Conservation (phyloP, 2,113 vertebrate species). For the Melanostigma gelatinosum region DNA sequence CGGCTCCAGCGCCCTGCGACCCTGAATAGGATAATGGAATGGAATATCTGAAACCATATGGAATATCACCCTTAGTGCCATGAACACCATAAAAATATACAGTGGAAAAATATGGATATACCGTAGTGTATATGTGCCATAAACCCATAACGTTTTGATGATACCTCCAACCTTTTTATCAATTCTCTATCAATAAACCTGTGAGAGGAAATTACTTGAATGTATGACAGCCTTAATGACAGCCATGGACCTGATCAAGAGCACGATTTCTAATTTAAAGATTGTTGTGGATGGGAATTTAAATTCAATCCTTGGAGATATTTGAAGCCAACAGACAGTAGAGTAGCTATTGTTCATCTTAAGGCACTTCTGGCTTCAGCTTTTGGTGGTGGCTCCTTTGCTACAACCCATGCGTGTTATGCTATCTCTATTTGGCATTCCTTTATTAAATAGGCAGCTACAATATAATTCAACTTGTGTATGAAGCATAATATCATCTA, state of each 20-base stretch:
- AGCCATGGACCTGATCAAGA: background rate
- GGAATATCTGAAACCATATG: background rate
- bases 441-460: background rate
- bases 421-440: background rate
- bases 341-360: background rate
- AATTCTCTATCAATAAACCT: background rate
- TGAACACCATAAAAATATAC: background rate
- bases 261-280: background rate
- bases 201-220: background rate
- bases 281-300: background rate
- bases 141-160: background rate
- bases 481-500: background rate
- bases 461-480: background rate
- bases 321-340: background rate
- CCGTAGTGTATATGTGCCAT: too few species aligned
- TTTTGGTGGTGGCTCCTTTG: background rate
- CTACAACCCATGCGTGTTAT: background rate
- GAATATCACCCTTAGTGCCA: background rate
- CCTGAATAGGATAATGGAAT: too few species aligned
- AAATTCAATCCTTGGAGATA: background rate
- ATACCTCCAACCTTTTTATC: background rate
- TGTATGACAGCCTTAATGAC: too few species aligned
- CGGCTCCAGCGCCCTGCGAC: too few species aligned
- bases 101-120: too few species aligned
- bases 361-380: constrained; percentile 15